Evolutionary conservation across 53 echinoderm and acorn worm genomes (phyloP).

Genomic region (Henricia sp.): DNA sequence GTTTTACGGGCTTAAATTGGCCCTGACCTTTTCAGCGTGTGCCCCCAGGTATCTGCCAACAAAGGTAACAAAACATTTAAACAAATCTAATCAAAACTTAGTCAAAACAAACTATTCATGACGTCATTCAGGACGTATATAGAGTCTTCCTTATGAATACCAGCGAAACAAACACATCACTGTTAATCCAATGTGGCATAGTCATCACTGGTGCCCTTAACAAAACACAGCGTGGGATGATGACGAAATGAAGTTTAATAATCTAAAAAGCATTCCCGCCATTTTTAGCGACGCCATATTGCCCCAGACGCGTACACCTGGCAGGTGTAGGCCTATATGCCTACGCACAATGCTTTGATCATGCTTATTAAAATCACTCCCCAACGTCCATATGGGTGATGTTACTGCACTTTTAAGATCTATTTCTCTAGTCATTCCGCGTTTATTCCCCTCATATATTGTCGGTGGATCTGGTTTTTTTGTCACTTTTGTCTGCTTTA

Average conservation of each 20-base stretch:
- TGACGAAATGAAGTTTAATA: conserved; percentile 19
- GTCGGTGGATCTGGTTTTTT: no score
- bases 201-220: conserved; percentile 15
- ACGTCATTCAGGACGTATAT: not conserved
- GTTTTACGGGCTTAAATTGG: no score
- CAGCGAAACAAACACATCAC: no score
- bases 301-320: conserved; percentile 28
- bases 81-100: no score
- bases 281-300: not conserved
- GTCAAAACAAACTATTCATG: not conserved
- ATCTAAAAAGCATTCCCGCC: conserved; percentile 15
- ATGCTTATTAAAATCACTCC: not conserved
- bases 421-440: not conserved
- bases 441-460: not conserved
- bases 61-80: no score
- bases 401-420: conserved; percentile 24
- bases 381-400: not conserved
- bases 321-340: not conserved
- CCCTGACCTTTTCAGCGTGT: no score
- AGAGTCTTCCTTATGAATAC: no score
- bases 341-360: not conserved
- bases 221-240: conserved; percentile 30
- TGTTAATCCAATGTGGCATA: no score
- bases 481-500: no score
- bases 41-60: no score